Percentiles rank a stretch among this genome's conserved stretches.
These are phyloP conservation scores for Lepidurus couesii DNA, from an alignment of 1,140 invertebrate genomes.

Conservation along the genomic window DNA sequence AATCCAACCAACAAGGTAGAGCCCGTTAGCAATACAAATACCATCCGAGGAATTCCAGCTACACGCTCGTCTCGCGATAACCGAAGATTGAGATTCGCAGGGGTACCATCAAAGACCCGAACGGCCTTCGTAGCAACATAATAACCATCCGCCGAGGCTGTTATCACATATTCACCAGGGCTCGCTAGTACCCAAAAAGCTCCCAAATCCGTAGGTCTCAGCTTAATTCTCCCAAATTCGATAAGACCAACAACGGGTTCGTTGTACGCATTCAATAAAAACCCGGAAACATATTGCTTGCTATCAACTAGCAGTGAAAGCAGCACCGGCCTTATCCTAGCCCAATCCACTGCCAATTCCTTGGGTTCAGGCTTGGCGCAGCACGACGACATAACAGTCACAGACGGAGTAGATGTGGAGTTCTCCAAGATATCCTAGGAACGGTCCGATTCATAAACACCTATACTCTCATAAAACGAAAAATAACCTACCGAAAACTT, in stretches of 20 bases:
- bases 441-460: not conserved
- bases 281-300: not conserved
- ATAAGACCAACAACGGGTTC: not conserved
- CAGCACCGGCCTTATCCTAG: not conserved
- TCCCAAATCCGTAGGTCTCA: not conserved
- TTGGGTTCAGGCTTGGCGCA: not conserved
- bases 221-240: not conserved
- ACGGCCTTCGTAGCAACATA: not conserved
- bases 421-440: not conserved
- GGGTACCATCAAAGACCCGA: not conserved
- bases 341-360: not conserved
- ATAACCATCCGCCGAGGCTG: not conserved
- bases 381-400: not conserved
- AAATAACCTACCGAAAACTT: not conserved
- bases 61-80: conserved; percentile 27
- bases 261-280: not conserved
- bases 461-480: not conserved
- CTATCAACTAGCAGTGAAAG: not conserved
- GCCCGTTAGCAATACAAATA: conserved; percentile 29
- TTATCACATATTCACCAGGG: not conserved
- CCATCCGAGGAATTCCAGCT: conserved; percentile 31
- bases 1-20: conserved; percentile 24
- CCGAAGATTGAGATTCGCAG: conserved; percentile 20
- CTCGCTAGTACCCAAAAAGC: not conserved
- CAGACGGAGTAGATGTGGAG: conserved; percentile 1